Base-by-base conservation (phyloP, 1,140 invertebrate species). In the Mya arenaria region DNA sequence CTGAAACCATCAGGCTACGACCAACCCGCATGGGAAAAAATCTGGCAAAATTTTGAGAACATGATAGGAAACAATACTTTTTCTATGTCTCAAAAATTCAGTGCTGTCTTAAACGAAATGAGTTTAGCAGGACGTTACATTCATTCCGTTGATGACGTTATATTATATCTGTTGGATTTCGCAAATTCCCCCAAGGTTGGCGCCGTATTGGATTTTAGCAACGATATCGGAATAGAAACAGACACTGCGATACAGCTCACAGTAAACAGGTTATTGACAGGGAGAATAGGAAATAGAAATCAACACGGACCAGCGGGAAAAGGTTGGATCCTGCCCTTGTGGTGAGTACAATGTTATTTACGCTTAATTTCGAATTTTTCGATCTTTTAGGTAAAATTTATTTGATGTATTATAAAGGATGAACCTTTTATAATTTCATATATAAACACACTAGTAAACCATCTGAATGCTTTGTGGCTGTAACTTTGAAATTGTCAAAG, bases 301-400 rank as follows among this genome's bases (percentile, higher is more conserved):
- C 37, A 60, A 41, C 2, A n/a, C 17, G 55, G 71, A 5, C 52
- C 28, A 10, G 15, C 62, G 17, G 71, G 71, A 60, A 60, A 60
- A 15, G 71, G 71, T 4, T 74, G 71, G 71, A 74, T 74, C 41
- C 23, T 60, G 0, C 71, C 71, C 2, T 74, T 60, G 17, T 74
- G 71, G 71, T 72, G 37, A 72, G 36, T n/a, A n/a, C n/a, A n/a
- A n/a, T n/a, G n/a, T n/a, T n/a, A n/a, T n/a, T n/a, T n/a, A n/a
- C n/a, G n/a, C n/a, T n/a, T n/a, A n/a, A n/a, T n/a, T n/a, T n/a
- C n/a, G n/a, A n/a, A n/a, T n/a, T n/a, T n/a, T n/a, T n/a, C n/a
- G n/a, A n/a, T n/a, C n/a, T n/a, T n/a, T n/a, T n/a, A n/a, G n/a
- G n/a, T n/a, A n/a, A n/a, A n/a, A n/a, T n/a, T n/a, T n/a, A n/a